A percentile compares a stretch with the other conserved stretches of the same genome.
These are phyloP conservation scores for Patella ulyssiponensis DNA, from an alignment of 2,888 invertebrate species.

Conservation along the genomic window DNA sequence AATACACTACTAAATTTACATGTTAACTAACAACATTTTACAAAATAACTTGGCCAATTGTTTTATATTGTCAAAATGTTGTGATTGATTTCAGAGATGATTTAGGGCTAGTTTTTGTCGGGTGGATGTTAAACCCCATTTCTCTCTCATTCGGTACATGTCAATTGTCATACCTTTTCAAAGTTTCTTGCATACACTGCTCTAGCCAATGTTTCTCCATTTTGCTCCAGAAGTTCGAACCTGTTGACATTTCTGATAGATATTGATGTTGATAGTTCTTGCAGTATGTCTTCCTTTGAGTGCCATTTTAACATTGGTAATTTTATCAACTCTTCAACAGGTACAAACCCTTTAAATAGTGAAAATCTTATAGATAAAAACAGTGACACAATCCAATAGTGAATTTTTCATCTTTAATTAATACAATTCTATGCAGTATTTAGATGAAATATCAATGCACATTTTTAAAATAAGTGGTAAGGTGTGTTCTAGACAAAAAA, in stretches of 20 bases:
- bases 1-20: background rate
- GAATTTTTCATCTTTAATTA: too few relatives aligned
- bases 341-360: conserved; percentile 58
- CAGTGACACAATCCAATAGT: too few relatives aligned
- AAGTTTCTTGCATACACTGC: conserved; percentile 61
- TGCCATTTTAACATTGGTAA: conserved; percentile 53
- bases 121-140: too few relatives aligned
- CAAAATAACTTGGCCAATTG: background rate
- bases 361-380: too few relatives aligned
- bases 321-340: conserved; percentile 49
- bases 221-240: conserved; percentile 52
- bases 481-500: too few relatives aligned
- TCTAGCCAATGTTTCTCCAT: conserved; percentile 51
- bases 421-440: too few relatives aligned
- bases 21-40: background rate
- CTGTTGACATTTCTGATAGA: conserved; percentile 52
- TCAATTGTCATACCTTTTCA: conserved; percentile 49
- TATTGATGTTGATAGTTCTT: conserved; percentile 48
- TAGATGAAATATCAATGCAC: too few relatives aligned
- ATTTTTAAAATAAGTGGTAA: too few relatives aligned
- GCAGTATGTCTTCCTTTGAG: conserved; percentile 50
- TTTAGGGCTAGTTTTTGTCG: too few relatives aligned
- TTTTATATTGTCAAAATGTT: background rate
- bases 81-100: too few relatives aligned
- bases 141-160: too few relatives aligned